Evolutionary conservation across 2,113 vertebrate genomes (phyloP).

Genomic region (Herpetotheres cachinnans): DNA sequence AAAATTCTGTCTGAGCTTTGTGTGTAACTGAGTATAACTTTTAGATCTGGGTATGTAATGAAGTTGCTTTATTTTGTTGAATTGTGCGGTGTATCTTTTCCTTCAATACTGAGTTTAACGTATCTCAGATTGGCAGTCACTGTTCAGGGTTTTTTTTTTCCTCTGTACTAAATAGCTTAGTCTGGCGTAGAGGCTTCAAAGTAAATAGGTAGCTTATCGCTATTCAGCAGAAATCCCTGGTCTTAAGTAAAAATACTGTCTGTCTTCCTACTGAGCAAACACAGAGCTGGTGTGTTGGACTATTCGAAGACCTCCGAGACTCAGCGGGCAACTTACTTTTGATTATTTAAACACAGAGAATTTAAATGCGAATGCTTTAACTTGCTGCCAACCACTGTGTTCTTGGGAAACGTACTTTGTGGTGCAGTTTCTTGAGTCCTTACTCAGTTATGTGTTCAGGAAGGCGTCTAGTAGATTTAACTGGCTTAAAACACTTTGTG

Average conservation of each 20-base stretch:
- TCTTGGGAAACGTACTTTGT: not conserved
- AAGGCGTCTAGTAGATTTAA: not conserved
- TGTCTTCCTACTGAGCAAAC: not conserved
- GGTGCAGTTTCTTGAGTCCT: not conserved
- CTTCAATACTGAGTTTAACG: not conserved
- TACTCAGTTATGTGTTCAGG: not conserved
- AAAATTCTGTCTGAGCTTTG: not conserved
- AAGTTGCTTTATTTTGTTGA: not conserved
- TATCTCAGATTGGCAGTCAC: not conserved
- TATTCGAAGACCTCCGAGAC: not conserved
- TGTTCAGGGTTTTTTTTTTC: not conserved
- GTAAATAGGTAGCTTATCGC: conserved; percentile 23
- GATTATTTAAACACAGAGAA: not conserved
- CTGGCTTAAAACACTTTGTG: not conserved
- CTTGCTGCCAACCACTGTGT: not conserved
- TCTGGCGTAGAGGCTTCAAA: conserved; percentile 9
- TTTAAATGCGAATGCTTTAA: not conserved
- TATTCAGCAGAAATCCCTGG: conserved; percentile 29
- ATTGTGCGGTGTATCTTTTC: not conserved
- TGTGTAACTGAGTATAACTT: not conserved
- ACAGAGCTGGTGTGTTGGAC: not conserved
- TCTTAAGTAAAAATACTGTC: not conserved
- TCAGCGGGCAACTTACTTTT: not conserved
- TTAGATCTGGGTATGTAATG: not conserved
- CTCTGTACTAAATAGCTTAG: not conserved